phyloP scores from a whole-genome alignment of 2,888 invertebrate genomes.

The Oligia latruncula region DNA sequence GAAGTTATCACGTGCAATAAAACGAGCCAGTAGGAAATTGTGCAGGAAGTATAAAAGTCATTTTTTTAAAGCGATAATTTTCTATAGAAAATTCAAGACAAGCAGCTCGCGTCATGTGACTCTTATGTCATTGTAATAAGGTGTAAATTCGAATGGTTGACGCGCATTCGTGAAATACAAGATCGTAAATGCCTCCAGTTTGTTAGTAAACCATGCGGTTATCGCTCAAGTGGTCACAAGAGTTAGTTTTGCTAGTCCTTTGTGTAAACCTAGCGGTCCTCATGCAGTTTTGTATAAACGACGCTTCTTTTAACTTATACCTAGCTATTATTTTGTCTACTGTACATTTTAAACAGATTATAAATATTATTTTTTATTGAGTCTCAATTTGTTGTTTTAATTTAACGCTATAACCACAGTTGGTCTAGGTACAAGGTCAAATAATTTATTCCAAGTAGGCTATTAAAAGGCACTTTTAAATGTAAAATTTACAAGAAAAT shows the following conservation, averaged over 20 bases:
- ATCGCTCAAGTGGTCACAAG: constrained; percentile 58
- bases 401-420: background rate
- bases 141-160: background rate
- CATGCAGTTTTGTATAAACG: constrained; percentile 65
- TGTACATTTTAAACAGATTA: constrained; percentile 75
- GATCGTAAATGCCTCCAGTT: background rate
- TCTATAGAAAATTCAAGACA: background rate
- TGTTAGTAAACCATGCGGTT: constrained; percentile 32
- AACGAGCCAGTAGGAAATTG: background rate
- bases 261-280: constrained; percentile 60
- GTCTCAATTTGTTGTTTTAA: constrained; percentile 66
- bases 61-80: background rate
- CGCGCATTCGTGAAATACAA: background rate
- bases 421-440: background rate
- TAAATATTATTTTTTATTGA: constrained; percentile 75
- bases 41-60: background rate
- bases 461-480: background rate
- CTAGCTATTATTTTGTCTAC: constrained; percentile 70
- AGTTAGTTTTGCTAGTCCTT: constrained; percentile 66
- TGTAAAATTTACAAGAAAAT: background rate
- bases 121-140: background rate
- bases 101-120: background rate
- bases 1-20: background rate
- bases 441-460: background rate
- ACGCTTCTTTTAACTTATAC: constrained; percentile 60